These are phyloP conservation scores for Sander vitreus DNA, from an alignment of 2,113 vertebrate genomes.

Conservation along the genomic window DNA sequence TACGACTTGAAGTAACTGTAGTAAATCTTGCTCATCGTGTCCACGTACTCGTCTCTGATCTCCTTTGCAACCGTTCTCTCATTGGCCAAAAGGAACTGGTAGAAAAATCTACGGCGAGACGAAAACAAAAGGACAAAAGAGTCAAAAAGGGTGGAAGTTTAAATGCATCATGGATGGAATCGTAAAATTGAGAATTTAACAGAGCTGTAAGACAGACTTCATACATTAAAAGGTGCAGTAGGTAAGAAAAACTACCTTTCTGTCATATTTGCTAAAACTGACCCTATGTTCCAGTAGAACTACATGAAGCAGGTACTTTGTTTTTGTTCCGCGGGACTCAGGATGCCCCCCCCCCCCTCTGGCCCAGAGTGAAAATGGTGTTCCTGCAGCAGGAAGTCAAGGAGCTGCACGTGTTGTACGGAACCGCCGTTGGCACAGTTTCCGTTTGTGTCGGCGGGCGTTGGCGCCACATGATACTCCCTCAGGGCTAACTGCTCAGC, in stretches of 20 bases:
- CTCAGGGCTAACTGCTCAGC: too few species aligned
- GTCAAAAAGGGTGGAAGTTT: background rate
- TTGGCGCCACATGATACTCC: too few species aligned
- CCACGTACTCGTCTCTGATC: constrained; percentile 92
- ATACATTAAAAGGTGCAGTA: too few species aligned
- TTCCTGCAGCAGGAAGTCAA: constrained; percentile 84
- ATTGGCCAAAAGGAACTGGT: constrained; percentile 93
- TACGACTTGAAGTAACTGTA: constrained; percentile 95
- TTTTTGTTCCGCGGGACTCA: too few species aligned
- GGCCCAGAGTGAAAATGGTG: constrained; percentile 94
- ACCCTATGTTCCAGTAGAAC: too few species aligned
- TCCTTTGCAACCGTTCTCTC: constrained; percentile 92
- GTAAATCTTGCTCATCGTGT: constrained; percentile 96
- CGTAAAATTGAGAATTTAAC: too few species aligned
- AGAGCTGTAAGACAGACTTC: too few species aligned
- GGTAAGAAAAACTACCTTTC: too few species aligned
- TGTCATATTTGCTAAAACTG: too few species aligned
- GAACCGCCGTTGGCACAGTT: too few species aligned
- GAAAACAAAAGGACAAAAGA: background rate
- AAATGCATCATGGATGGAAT: background rate
- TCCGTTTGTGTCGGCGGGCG: too few species aligned
- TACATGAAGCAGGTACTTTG: too few species aligned
- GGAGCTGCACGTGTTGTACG: constrained; percentile 29
- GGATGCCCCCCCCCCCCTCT: constrained; percentile 89
- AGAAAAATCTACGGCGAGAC: constrained; percentile 88